A percentile compares a stretch with the other conserved stretches of the same genome.
phyloP scores from a whole-genome alignment of 2,797 vertebrate species.

The Myoxocephalus aenaeus region DNA sequence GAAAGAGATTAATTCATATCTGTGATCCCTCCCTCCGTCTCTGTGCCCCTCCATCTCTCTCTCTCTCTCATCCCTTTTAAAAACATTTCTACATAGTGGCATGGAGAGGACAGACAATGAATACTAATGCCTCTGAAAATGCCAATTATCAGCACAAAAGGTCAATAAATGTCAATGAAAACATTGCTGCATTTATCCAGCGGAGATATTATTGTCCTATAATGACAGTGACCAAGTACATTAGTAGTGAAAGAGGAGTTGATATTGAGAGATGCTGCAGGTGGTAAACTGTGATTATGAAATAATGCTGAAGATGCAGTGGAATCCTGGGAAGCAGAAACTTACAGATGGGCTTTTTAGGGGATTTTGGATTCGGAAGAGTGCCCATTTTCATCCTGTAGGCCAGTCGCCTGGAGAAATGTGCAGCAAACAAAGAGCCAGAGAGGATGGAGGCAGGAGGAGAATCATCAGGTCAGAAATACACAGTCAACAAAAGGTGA shows the following conservation, averaged over 20 bases:
- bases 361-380: constrained; percentile 87
- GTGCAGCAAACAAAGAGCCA: constrained; percentile 48
- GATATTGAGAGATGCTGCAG: constrained; percentile 20
- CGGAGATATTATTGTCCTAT: constrained; percentile 20
- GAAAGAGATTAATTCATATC: constrained; percentile 80
- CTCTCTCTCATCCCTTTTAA: constrained; percentile 48
- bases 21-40: constrained; percentile 57
- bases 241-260: not conserved
- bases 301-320: constrained; percentile 33
- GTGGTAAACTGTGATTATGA: constrained; percentile 6
- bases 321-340: constrained; percentile 64
- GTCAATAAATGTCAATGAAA: constrained; percentile 52
- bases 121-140: constrained; percentile 53
- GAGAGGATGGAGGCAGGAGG: constrained; percentile 39
- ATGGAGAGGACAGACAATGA: constrained; percentile 30
- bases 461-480: constrained; percentile 45
- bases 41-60: constrained; percentile 27
- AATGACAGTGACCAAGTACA: constrained; percentile 19
- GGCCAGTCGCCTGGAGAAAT: constrained; percentile 86
- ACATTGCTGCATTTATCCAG: constrained; percentile 34
- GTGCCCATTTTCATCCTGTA: constrained; percentile 92
- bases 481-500: constrained; percentile 19
- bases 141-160: constrained; percentile 57
- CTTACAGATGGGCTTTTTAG: constrained; percentile 91
- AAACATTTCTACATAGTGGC: constrained; percentile 50